These are phyloP conservation scores for Campoletis sonorensis DNA, from an alignment of 1,140 invertebrate species.

Conservation along the genomic window DNA sequence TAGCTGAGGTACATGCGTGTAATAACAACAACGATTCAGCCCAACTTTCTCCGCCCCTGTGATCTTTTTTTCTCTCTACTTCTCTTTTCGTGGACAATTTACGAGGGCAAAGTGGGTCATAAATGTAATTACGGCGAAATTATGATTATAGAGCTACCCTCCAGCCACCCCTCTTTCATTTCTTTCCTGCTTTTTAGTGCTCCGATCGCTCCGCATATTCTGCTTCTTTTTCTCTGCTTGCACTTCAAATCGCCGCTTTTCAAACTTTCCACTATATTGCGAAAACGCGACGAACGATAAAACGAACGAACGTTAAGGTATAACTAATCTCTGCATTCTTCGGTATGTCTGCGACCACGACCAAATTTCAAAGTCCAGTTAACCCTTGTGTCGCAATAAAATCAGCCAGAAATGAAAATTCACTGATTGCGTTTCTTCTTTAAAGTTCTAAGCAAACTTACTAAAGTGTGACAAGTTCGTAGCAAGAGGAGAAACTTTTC, in stretches of 20 bases:
- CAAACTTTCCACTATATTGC: conserved; percentile 17
- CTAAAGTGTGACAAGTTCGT: too few relatives aligned
- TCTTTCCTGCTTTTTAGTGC: conserved; percentile 39
- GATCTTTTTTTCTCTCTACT: conserved; percentile 17
- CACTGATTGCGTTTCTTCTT: too few relatives aligned
- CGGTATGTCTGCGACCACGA: conserved; percentile 44
- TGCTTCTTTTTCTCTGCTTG: not conserved
- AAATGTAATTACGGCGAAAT: conserved; percentile 75
- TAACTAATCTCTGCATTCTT: conserved; percentile 52
- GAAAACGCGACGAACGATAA: not conserved
- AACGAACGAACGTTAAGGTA: not conserved
- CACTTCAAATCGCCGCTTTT: conserved; percentile 32
- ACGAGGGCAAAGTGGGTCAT: conserved; percentile 74
- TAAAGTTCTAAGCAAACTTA: too few relatives aligned
- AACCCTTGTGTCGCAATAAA: too few relatives aligned
- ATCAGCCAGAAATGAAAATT: too few relatives aligned
- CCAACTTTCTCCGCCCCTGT: conserved; percentile 54
- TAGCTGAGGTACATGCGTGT: conserved; percentile 26
- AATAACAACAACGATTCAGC: conserved; percentile 36
- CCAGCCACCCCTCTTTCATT: not conserved
- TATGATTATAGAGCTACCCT: conserved; percentile 73
- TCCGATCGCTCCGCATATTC: conserved; percentile 33
- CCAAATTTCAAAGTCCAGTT: too few relatives aligned
- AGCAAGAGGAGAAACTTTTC: too few relatives aligned
- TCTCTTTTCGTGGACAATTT: conserved; percentile 68